These are phyloP conservation scores for Ondatra zibethicus DNA, from an alignment of 2,113 vertebrate genomes.

Conservation along the genomic window DNA sequence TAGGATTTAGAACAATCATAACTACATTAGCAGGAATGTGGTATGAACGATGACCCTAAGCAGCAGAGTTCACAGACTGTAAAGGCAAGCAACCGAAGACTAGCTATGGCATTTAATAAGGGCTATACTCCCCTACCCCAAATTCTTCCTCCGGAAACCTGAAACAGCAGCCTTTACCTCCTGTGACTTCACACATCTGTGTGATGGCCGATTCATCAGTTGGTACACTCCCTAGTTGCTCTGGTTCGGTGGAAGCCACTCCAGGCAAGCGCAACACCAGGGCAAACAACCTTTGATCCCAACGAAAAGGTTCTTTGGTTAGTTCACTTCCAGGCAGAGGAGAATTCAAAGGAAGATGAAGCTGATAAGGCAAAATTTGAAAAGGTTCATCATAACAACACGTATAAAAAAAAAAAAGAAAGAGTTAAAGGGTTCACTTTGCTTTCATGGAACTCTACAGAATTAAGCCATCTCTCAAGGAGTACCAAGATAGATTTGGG, in stretches of 20 bases:
- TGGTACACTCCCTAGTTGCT: constrained; percentile 97
- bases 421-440: constrained; percentile 33
- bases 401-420: background rate
- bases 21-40: constrained; percentile 8
- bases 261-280: constrained; percentile 96
- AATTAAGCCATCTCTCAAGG: constrained; percentile 59
- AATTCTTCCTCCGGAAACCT: constrained; percentile 33
- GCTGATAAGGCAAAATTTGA: constrained; percentile 85
- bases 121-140: background rate
- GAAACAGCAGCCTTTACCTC: constrained; percentile 88
- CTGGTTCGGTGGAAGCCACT: constrained; percentile 92
- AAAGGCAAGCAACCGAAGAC: constrained; percentile 39
- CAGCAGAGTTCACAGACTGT: constrained; percentile 7
- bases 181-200: constrained; percentile 99
- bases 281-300: constrained; percentile 99
- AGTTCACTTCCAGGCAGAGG: constrained; percentile 98
- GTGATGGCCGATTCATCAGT: constrained; percentile 98
- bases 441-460: constrained; percentile 49
- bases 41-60: background rate
- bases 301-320: constrained; percentile 99
- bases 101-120: background rate
- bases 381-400: constrained; percentile 49
- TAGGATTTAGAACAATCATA: constrained; percentile 25
- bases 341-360: constrained; percentile 95
- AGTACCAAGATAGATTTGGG: constrained; percentile 46